These are phyloP conservation scores for Lagopus leucura DNA, from an alignment of 2,113 vertebrate species.

Conservation along the genomic window DNA sequence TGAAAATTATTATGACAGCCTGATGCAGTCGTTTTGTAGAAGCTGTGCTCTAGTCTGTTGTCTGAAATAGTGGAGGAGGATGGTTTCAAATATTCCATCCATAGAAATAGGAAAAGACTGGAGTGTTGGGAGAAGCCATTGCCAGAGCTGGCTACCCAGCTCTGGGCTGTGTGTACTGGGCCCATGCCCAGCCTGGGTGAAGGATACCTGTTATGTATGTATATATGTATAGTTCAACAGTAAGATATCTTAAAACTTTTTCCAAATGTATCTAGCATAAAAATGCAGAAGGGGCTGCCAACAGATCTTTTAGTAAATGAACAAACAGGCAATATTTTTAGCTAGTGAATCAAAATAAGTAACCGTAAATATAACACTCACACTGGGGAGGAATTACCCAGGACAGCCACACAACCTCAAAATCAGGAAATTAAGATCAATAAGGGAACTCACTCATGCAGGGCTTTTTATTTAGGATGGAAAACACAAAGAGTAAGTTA, in stretches of 20 bases:
- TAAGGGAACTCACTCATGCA: background rate
- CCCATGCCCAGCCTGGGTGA: background rate
- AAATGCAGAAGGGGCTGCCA: background rate
- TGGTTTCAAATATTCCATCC: background rate
- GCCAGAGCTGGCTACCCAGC: fast-evolving
- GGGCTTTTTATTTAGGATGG: slow-evolving; percentile 12
- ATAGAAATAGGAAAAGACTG: background rate
- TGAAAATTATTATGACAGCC: background rate
- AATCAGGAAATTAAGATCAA: slow-evolving; percentile 34
- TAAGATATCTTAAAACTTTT: background rate
- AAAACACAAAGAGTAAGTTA: slow-evolving; percentile 64
- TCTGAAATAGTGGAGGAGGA: background rate
- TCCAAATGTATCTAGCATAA: background rate
- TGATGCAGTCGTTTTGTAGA: background rate
- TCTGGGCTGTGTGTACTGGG: background rate
- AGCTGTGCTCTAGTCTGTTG: background rate
- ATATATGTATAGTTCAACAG: background rate
- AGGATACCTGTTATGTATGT: background rate
- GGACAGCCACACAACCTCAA: background rate
- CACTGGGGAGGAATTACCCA: background rate
- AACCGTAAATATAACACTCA: background rate
- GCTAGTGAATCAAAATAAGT: background rate
- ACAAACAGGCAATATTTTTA: background rate
- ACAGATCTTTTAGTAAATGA: background rate
- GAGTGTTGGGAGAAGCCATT: background rate